Conservation (phyloP, 2,888 invertebrate species). For the Saturnia japonica region DNA sequence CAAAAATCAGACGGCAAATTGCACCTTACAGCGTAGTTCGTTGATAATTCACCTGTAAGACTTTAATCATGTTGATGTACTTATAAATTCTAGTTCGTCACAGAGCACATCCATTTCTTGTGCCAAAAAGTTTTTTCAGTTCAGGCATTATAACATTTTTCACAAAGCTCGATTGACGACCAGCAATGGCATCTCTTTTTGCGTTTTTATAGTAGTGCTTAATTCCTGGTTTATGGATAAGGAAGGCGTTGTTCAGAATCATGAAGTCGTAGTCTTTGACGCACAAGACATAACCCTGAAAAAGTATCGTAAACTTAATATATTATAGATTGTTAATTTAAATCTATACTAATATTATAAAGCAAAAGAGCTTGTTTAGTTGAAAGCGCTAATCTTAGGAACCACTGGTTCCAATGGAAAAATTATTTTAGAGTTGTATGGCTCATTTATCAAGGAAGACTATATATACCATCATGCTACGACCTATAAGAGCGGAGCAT, state of each 20-base stretch:
- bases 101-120: slow-evolving; percentile 90
- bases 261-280: slow-evolving; percentile 95
- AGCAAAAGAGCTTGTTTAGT: neutral
- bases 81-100: slow-evolving; percentile 56
- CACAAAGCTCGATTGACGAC: slow-evolving; percentile 89
- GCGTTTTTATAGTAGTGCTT: slow-evolving; percentile 91
- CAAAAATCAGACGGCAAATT: slow-evolving; percentile 51
- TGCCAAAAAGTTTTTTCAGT: slow-evolving; percentile 91
- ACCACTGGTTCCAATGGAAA: no score
- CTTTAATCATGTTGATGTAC: slow-evolving; percentile 30
- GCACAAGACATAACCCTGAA: slow-evolving; percentile 94
- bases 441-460: no score
- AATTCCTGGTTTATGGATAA: slow-evolving; percentile 95
- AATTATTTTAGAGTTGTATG: no score
- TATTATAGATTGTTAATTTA: no score
- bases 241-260: slow-evolving; percentile 95
- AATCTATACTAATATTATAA: no score
- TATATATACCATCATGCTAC: no score
- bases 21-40: slow-evolving; percentile 44
- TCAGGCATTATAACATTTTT: slow-evolving; percentile 92
- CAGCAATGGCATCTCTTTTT: slow-evolving; percentile 88
- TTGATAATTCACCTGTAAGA: slow-evolving; percentile 25
- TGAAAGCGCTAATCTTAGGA: no score
- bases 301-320: slow-evolving; percentile 27
- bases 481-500: no score